A percentile compares a stretch with the other conserved stretches of the same genome.
These are phyloP conservation scores for Fukomys damarensis DNA, from an alignment of 2,113 vertebrate species.

Conservation along the genomic window DNA sequence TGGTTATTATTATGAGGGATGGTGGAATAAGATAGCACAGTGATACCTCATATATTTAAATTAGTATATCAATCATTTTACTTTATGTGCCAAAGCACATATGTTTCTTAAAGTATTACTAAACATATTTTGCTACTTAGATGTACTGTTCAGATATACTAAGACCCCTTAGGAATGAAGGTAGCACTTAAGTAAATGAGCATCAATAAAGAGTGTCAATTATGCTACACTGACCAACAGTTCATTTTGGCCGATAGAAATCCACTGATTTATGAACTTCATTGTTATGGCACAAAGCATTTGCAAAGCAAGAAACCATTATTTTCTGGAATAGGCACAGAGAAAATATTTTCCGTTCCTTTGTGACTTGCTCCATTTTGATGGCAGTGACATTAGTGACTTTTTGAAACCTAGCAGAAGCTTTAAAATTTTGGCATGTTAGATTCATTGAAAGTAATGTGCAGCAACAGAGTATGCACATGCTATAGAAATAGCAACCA, in stretches of 20 bases:
- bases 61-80: background rate
- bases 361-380: background rate
- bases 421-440: background rate
- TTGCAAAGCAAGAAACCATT: background rate
- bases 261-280: background rate
- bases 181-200: conserved; percentile 40
- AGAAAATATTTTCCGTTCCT: conserved; percentile 2
- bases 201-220: background rate
- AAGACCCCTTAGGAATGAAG: background rate
- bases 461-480: background rate
- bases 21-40: background rate
- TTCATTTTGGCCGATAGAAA: background rate
- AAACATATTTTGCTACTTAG: background rate
- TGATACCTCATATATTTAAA: background rate
- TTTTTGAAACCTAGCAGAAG: conserved; percentile 46
- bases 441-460: background rate
- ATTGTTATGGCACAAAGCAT: background rate
- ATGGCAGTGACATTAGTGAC: background rate
- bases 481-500: background rate
- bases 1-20: background rate
- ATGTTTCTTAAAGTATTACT: background rate
- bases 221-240: background rate
- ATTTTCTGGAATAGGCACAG: background rate
- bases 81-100: background rate
- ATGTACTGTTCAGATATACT: background rate